phyloP scores from a whole-genome alignment of 2,888 invertebrate species.

The Pilophorus perplexus region DNA sequence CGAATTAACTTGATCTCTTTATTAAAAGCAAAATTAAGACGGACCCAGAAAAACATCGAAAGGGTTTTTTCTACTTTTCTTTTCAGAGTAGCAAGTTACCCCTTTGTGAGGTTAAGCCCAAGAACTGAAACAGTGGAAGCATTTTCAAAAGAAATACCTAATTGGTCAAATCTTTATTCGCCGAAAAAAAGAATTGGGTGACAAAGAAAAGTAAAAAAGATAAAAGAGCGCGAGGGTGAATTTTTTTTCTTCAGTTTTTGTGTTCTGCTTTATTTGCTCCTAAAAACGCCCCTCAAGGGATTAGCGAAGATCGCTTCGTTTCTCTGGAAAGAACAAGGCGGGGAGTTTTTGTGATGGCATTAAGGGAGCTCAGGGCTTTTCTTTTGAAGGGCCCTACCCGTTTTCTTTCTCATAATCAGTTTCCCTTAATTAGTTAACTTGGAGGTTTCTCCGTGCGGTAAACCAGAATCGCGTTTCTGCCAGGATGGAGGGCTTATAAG shows the following conservation, averaged over 20 bases:
- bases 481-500: too few species aligned
- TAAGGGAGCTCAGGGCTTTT: conserved; percentile 10
- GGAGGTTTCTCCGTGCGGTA: conserved; percentile 10
- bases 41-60: conserved; percentile 9
- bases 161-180: conserved; percentile 22
- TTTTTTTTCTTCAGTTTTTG: background rate
- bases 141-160: conserved; percentile 31
- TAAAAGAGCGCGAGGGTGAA: too few species aligned
- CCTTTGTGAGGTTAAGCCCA: conserved; percentile 11
- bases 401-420: background rate
- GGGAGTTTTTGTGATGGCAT: conserved; percentile 10
- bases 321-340: background rate
- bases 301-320: conserved; percentile 15
- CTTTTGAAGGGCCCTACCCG: background rate
- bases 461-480: too few species aligned
- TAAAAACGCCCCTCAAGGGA: background rate
- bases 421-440: conserved; percentile 16
- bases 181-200: conserved; percentile 10
- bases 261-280: background rate
- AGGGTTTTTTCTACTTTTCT: conserved; percentile 4
- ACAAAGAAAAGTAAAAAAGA: conserved; percentile 15
- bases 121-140: background rate
- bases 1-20: conserved; percentile 19
- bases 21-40: conserved; percentile 12
- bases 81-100: conserved; percentile 12